Evolutionary conservation across 2,797 vertebrate species (phyloP).

Genomic region (Cetoscarus ocellatus): DNA sequence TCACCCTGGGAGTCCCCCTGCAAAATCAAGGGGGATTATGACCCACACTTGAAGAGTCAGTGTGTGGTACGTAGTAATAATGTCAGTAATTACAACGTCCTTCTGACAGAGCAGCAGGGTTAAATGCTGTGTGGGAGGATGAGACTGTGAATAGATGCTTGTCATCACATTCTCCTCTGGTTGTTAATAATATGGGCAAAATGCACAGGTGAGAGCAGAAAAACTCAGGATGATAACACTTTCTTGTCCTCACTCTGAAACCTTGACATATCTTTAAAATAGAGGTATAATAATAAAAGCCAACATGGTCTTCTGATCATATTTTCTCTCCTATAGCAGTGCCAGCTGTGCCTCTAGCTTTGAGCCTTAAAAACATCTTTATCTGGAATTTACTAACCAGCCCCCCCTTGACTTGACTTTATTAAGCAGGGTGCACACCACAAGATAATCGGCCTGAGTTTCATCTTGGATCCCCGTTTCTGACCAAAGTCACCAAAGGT

Average conservation of each 20-base stretch:
- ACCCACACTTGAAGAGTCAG: slow-evolving; percentile 42
- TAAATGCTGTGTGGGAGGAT: slow-evolving; percentile 44
- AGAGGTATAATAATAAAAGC: not conserved
- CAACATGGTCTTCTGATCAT: no score
- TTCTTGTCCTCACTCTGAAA: slow-evolving; percentile 30
- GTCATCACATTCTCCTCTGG: slow-evolving; percentile 37
- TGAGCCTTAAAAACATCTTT: no score
- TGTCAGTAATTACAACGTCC: slow-evolving; percentile 37
- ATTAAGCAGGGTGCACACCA: no score
- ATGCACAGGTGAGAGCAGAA: slow-evolving; percentile 40
- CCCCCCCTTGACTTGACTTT: no score
- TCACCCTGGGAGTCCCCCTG: slow-evolving; percentile 36
- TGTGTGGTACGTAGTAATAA: slow-evolving; percentile 12
- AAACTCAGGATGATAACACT: slow-evolving; percentile 27
- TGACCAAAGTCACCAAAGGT: no score
- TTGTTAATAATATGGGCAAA: slow-evolving; percentile 34
- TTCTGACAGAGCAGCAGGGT: slow-evolving; percentile 26
- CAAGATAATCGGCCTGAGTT: no score
- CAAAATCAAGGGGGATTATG: slow-evolving; percentile 43
- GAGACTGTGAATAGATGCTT: slow-evolving; percentile 42
- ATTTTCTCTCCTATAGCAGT: no score
- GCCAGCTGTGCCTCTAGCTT: no score
- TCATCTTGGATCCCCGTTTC: no score
- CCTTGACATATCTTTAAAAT: slow-evolving; percentile 19
- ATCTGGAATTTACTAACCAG: no score